These are phyloP conservation scores for Cheiracanthium punctorium DNA, from an alignment of 2,888 invertebrate genomes.

Conservation along the genomic window DNA sequence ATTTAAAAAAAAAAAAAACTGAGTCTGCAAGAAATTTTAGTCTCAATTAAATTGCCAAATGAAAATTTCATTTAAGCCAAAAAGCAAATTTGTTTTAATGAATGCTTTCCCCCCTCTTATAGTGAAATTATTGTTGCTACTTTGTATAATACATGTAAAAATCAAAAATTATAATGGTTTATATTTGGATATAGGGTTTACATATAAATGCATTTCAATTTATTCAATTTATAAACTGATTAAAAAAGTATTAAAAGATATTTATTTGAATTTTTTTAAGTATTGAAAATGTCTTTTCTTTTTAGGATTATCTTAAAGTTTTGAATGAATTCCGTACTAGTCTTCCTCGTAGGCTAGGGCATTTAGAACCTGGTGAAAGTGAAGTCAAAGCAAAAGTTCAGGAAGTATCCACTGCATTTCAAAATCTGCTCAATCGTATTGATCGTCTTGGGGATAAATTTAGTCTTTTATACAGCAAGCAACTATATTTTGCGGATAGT, in stretches of 20 bases:
- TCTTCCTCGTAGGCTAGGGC: slow-evolving; percentile 84
- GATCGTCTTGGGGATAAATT: slow-evolving; percentile 89
- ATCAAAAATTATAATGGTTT: too few relatives aligned
- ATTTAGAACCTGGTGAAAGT: slow-evolving; percentile 85
- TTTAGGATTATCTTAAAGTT: slow-evolving; percentile 85
- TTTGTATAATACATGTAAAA: too few relatives aligned
- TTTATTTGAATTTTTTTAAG: background rate
- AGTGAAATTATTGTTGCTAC: too few relatives aligned
- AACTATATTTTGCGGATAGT: slow-evolving; percentile 87
- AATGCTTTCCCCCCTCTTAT: too few relatives aligned
- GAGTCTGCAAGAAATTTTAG: too few relatives aligned
- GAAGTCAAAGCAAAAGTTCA: slow-evolving; percentile 87
- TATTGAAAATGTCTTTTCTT: slow-evolving; percentile 30
- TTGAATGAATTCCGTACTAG: slow-evolving; percentile 92
- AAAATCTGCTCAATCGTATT: slow-evolving; percentile 87
- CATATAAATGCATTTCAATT: too few relatives aligned
- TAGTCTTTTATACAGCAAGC: slow-evolving; percentile 85
- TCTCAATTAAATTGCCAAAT: too few relatives aligned
- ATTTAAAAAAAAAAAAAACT: too few relatives aligned
- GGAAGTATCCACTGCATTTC: slow-evolving; percentile 81
- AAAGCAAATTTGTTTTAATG: too few relatives aligned
- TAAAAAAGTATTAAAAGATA: background rate
- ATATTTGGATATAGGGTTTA: too few relatives aligned
- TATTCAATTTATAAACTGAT: too few relatives aligned
- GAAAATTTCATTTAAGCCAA: too few relatives aligned